Evolutionary conservation across 2,113 vertebrate genomes (phyloP), one percentile per base, ranked within the genome.

Genomic region (Perccottus glenii): DNA sequence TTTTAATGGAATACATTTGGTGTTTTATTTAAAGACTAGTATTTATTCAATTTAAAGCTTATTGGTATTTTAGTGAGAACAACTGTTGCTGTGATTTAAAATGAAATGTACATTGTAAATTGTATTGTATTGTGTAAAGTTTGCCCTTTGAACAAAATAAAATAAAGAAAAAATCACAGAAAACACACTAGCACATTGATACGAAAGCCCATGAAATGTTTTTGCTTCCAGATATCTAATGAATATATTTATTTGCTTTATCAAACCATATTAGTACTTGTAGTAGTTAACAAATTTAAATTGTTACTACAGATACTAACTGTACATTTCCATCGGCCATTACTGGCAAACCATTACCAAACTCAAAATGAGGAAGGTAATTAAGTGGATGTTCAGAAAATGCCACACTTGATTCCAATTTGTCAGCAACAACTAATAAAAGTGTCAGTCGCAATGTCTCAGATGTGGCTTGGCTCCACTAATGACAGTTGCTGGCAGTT

Each of bases 401-500:
- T 57, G 43, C 65, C 68, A 71, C 67, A 58, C 74, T 57, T 63
- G 75, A 75, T 79, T 80, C 66, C 40, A 53, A 46, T 83, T 82
- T 86, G 69, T 85, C 81, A 81, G 77, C 51, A 70, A 58, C 58
- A 84, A 64, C 78, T 77, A 88, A 88, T 88, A 84, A 83, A 88
- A 12, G 56, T 81, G 82, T 83, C 87, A 84, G 60, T 78, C 15
- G 43, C 15, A 12, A 61, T 80, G 64, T 70, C 66, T 63, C 75
- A 73, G 64, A 73, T 43, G 61, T n/a, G 48, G 65, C 71, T 83
- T 45, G 57, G 70, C 80, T 73, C 73, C 51, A 49, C 77, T 87
- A 84, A 86, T 85, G 86, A 85, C 78, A 80, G 77, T 75, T 73
- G 62, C 80, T 70, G 66, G 73, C 47, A 77, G 84, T 87, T 87